Percentiles rank a stretch among this genome's conserved stretches.
phyloP scores from a whole-genome alignment of 2,797 vertebrate species.

The Staurois parvus region DNA sequence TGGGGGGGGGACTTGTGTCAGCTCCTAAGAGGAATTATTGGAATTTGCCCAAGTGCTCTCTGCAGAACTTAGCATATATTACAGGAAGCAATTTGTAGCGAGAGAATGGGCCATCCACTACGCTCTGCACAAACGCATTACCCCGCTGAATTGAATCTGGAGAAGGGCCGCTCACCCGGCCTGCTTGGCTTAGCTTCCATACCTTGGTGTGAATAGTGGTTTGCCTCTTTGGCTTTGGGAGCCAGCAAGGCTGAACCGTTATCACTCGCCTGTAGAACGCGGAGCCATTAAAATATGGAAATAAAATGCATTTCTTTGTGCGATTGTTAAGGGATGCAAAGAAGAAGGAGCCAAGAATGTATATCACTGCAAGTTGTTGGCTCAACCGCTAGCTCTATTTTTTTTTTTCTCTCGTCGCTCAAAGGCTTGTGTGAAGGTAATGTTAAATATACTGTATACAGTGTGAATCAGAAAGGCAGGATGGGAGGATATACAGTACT shows the following conservation, averaged over 20 bases:
- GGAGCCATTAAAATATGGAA: slow-evolving; percentile 41
- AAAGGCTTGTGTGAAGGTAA: neutral
- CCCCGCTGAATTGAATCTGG: slow-evolving; percentile 57
- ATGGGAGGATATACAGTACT: too few species aligned
- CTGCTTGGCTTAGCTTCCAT: slow-evolving; percentile 64
- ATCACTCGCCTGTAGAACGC: slow-evolving; percentile 58
- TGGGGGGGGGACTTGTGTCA: slow-evolving; percentile 71
- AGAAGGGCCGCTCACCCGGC: slow-evolving; percentile 56
- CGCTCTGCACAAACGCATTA: slow-evolving; percentile 53
- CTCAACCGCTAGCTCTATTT: too few species aligned
- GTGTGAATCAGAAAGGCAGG: too few species aligned
- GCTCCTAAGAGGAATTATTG: slow-evolving; percentile 77
- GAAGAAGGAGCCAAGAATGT: neutral
- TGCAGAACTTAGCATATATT: slow-evolving; percentile 69
- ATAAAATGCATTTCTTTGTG: neutral
- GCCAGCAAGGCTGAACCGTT: slow-evolving; percentile 59
- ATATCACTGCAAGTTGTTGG: neutral
- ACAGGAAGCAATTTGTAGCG: slow-evolving; percentile 66
- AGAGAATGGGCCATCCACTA: slow-evolving; percentile 63
- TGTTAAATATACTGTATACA: too few species aligned
- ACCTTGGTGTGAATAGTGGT: slow-evolving; percentile 66
- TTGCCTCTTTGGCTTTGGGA: slow-evolving; percentile 53
- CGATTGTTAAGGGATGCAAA: neutral
- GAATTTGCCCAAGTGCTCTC: slow-evolving; percentile 74
- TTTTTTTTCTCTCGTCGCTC: neutral